phyloP scores from a whole-genome alignment of 2,888 invertebrate species.

The Sphaerolaimus hirsutus region DNA sequence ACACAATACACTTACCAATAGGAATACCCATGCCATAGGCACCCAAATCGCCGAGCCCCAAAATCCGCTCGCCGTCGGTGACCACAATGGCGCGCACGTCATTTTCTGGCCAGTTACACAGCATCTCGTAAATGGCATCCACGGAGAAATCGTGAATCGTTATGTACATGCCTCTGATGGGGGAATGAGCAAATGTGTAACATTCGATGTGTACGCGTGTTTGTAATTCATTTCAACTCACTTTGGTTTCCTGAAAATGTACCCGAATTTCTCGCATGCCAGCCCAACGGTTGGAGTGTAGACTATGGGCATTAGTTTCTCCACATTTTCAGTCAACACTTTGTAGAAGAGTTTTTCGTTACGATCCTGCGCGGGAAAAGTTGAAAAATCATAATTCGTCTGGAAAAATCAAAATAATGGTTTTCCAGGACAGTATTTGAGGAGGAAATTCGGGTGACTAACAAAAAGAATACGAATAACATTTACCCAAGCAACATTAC shows the following conservation, averaged over 20 bases:
- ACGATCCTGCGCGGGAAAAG: slow-evolving; percentile 62
- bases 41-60: slow-evolving; percentile 87
- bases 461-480: too few relatives aligned
- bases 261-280: slow-evolving; percentile 86
- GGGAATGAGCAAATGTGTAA: too few relatives aligned
- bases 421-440: too few relatives aligned
- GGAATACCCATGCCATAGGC: slow-evolving; percentile 89
- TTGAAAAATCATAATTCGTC: too few relatives aligned
- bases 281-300: slow-evolving; percentile 93
- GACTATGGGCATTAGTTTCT: slow-evolving; percentile 79
- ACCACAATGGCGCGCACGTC: slow-evolving; percentile 45
- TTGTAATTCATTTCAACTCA: too few relatives aligned
- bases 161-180: slow-evolving; percentile 55
- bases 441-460: too few relatives aligned
- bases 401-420: too few relatives aligned
- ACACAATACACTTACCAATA: too few relatives aligned
- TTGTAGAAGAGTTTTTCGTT: slow-evolving; percentile 88
- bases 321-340: slow-evolving; percentile 58
- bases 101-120: slow-evolving; percentile 60
- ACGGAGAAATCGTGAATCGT: slow-evolving; percentile 61
- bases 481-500: too few relatives aligned
- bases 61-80: slow-evolving; percentile 89
- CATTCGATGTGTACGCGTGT: too few relatives aligned
- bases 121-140: slow-evolving; percentile 70
- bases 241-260: slow-evolving; percentile 57